These are phyloP conservation scores for Spilarctia lutea DNA, from an alignment of 2,888 invertebrate species.

Conservation along the genomic window DNA sequence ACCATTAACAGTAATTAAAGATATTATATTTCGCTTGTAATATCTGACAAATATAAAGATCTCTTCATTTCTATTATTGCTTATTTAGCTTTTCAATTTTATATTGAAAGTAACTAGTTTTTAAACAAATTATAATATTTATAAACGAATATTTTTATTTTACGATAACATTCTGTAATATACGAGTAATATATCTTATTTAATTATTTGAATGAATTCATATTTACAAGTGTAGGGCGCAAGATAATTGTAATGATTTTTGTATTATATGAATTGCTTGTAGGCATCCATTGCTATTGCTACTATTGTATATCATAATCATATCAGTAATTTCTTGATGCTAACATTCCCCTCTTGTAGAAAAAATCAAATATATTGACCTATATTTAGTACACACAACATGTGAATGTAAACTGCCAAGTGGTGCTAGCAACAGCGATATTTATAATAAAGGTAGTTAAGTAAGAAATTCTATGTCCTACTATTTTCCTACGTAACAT, in stretches of 20 bases:
- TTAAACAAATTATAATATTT: slow-evolving; percentile 74
- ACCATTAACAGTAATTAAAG: slow-evolving; percentile 43
- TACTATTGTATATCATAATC: slow-evolving; percentile 56
- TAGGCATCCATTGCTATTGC: slow-evolving; percentile 64
- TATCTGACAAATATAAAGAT: slow-evolving; percentile 60
- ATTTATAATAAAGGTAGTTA: slow-evolving; percentile 42
- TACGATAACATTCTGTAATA: slow-evolving; percentile 72
- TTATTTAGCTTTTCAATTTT: slow-evolving; percentile 61
- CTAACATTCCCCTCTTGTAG: slow-evolving; percentile 57
- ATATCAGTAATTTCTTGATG: slow-evolving; percentile 58
- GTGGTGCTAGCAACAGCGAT: slow-evolving; percentile 54
- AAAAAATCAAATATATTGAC: slow-evolving; percentile 34
- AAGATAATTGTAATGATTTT: slow-evolving; percentile 63
- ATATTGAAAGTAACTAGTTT: slow-evolving; percentile 61
- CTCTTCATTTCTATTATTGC: slow-evolving; percentile 59
- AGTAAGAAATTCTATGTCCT: slow-evolving; percentile 37
- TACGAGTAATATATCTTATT: slow-evolving; percentile 79
- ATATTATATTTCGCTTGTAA: slow-evolving; percentile 44
- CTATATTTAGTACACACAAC: slow-evolving; percentile 23
- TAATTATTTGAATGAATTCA: slow-evolving; percentile 77
- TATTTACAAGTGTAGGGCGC: slow-evolving; percentile 69
- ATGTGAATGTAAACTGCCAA: slow-evolving; percentile 42
- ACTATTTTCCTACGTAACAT: slow-evolving; percentile 10
- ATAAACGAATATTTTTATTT: slow-evolving; percentile 73
- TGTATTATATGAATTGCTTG: slow-evolving; percentile 70